Base-by-base conservation (phyloP, 1,140 invertebrate genomes). In the Meloidogyne floridensis region DNA sequence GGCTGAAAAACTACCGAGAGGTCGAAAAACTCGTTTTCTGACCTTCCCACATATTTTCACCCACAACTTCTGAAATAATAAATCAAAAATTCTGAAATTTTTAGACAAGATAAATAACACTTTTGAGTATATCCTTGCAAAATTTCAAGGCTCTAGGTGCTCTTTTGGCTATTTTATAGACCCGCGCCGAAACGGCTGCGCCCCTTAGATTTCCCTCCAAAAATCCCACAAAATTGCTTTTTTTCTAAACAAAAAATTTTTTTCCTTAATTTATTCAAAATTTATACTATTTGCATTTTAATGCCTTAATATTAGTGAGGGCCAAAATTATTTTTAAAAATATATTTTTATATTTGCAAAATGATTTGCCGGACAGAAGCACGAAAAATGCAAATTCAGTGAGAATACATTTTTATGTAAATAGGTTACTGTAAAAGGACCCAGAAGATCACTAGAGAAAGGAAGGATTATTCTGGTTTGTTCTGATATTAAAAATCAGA, bases 301-400 rank as follows among this genome's bases (percentile, higher is more conserved):
- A 65, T 65, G 59, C 59, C 47, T 65, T 65, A 65, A n/a, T 65
- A 7, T 65, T 0, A 65, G 15, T 65, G 59, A 65, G 59, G 59
- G 59, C 59, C 59, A 65, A 65, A 15, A 65, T 65, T 65, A 65
- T 65, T 65, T 65, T 65, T 65, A n/a, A n/a, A 65, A 65, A 54
- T 54, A 13, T 65, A 65, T 65, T 65, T 65, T 10, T 54, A 13
- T 65, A 65, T 65, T 65, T 65, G 59, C n/a, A 65, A 65, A 65
- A 65, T 65, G 59, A 65, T 65, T 65, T 65, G 59, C 59, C 59
- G 59, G 59, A 65, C 59, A 65, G 59, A 15, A 15, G 59, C 59
- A n/a, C 15, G 15, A n/a, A 65, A 65, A 65, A 65, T 65, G 59
- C 59, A 65, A 65, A 65, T 65, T 65, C 59, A 65, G n/a, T 65